Percentiles rank a stretch among this genome's conserved stretches.
Conservation (phyloP, 2,888 invertebrate species). For the Tipula lateralis region DNA sequence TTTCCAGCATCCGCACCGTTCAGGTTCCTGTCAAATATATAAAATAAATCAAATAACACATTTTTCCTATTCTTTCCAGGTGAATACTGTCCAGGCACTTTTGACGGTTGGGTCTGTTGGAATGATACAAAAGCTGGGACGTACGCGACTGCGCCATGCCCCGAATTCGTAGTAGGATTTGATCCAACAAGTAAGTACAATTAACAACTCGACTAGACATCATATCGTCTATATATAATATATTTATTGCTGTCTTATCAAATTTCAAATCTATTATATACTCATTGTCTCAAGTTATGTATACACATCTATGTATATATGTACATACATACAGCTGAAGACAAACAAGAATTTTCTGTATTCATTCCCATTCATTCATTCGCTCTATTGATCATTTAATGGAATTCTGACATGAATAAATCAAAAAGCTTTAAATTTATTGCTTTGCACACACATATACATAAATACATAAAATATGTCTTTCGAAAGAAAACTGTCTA, state of each 20-base stretch:
- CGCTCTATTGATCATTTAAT: background rate
- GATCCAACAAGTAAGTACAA: slow-evolving; percentile 62
- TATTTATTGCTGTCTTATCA: background rate
- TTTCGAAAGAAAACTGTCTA: background rate
- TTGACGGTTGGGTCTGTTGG: slow-evolving; percentile 79
- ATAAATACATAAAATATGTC: background rate
- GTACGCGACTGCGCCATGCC: slow-evolving; percentile 63
- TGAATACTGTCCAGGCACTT: slow-evolving; percentile 64
- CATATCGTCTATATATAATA: too few relatives aligned
- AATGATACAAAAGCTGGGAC: slow-evolving; percentile 65
- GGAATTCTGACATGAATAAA: background rate
- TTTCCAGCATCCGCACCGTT: too few relatives aligned
- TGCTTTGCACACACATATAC: background rate
- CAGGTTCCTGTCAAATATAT: too few relatives aligned
- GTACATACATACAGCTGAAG: background rate
- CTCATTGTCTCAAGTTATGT: background rate
- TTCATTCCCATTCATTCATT: background rate
- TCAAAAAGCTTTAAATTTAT: slow-evolving; percentile 11
- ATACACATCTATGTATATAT: background rate
- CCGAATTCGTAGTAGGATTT: slow-evolving; percentile 71
- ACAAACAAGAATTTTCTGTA: background rate
- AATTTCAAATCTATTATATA: background rate
- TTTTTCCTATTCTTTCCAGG: slow-evolving; percentile 47
- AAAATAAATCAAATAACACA: background rate
- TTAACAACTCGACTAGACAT: background rate